Percentiles rank a stretch among this genome's conserved stretches.
Evolutionary conservation across 53 echinoderm and acorn worm species (phyloP).

Genomic region (Astropecten irregularis): DNA sequence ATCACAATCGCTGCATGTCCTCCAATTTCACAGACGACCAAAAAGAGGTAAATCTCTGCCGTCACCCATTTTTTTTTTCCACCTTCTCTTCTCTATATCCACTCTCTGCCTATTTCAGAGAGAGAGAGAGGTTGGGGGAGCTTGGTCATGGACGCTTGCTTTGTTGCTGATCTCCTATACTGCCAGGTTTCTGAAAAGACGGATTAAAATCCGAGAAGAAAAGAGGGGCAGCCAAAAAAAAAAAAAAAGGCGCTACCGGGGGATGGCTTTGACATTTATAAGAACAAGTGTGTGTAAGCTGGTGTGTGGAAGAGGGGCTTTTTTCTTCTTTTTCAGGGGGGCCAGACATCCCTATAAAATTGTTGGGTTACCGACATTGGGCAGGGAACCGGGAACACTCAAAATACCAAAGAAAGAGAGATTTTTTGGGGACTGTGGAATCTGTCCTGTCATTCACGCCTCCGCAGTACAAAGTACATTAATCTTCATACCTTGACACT

Average conservation of each 20-base stretch:
- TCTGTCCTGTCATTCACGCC: neutral
- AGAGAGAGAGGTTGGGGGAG: too few species aligned
- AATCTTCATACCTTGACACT: slow-evolving; percentile 29
- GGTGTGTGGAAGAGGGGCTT: neutral
- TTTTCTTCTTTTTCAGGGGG: too few species aligned
- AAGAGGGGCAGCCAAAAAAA: too few species aligned
- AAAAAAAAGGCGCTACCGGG: slow-evolving; percentile 12
- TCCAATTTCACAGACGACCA: slow-evolving; percentile 2
- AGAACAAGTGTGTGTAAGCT: slow-evolving; percentile 17
- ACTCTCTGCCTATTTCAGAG: neutral
- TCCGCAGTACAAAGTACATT: neutral
- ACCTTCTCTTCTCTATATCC: neutral
- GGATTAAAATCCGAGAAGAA: slow-evolving; percentile 26
- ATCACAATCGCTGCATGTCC: slow-evolving; percentile 4
- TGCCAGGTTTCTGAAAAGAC: slow-evolving; percentile 32
- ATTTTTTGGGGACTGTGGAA: neutral
- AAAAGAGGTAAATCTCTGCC: slow-evolving; percentile 7
- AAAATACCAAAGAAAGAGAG: too few species aligned
- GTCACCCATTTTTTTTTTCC: neutral
- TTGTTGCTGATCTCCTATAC: slow-evolving; percentile 47
- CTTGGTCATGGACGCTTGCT: slow-evolving; percentile 6
- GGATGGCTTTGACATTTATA: slow-evolving; percentile 16
- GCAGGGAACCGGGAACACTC: too few species aligned
- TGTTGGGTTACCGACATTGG: too few species aligned
- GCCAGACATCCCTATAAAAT: neutral